Evolutionary conservation across 2,888 invertebrate genomes (phyloP), one percentile per base, ranked within the genome.

Genomic region (Troides aeacus): DNA sequence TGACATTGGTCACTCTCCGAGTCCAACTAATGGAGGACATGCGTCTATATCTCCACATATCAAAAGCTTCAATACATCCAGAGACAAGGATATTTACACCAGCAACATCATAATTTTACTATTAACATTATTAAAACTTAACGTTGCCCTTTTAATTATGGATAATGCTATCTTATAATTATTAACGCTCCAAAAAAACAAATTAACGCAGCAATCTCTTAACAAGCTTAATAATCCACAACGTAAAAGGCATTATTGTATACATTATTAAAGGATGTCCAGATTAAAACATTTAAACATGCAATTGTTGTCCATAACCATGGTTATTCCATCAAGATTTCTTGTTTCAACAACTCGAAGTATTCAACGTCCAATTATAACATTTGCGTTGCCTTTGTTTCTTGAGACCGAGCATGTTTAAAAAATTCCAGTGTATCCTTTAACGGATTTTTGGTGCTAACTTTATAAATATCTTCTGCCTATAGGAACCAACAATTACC

Each of bases 221-320:
- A 57, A 66, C 62, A 46, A 21, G 62, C 59, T 65, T 53, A 60
- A 60, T 70, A 63, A 70, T 66, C 53, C 24, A 50, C 42, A 46
- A n/a, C 67, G 23, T 64, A 70, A 70, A 70, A 70, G 67, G 70
- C 53, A 7, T 70, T 67, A 70, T 56, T 64, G 68, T 18, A 23
- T 66, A 60, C 60, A 60, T 67, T 60, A 70, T 59, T 67, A 23
- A 46, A 60, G 23, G 67, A 21, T 39, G 70, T 50, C 42, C 67
- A 50, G 70, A 67, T 70, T 70, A 70, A 70, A 67, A 70, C 70
- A 70, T 70, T 64, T 56, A 64, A 30, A 42, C 67, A 61, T 15
- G 56, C 60, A 69, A 60, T 69, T 46, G 39, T 67, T 36, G 64
- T 21, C 36, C 56, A 57, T 70, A 66, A 66, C 53, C 42, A 69